Evolutionary conservation across 2,888 invertebrate species (phyloP).

Genomic region (Andricus curvator): DNA sequence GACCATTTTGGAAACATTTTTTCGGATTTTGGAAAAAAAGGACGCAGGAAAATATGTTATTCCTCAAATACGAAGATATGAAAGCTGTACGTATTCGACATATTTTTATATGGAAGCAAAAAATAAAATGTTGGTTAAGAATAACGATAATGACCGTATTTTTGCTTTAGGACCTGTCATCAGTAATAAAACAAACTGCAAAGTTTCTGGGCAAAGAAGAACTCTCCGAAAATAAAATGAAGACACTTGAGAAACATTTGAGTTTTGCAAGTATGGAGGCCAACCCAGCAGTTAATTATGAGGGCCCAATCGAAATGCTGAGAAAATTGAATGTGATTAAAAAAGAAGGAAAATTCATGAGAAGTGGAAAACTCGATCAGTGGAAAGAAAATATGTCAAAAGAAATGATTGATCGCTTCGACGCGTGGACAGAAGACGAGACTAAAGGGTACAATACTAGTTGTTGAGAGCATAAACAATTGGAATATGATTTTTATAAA

Average conservation of each 20-base stretch:
- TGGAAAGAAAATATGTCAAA: conserved; percentile 75
- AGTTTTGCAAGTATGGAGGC: conserved; percentile 82
- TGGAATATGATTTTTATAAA: neutral
- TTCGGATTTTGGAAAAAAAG: conserved; percentile 64
- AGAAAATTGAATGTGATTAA: conserved; percentile 67
- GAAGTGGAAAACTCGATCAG: conserved; percentile 78
- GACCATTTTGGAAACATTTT: conserved; percentile 69
- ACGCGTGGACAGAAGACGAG: conserved; percentile 72
- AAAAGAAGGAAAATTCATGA: conserved; percentile 77
- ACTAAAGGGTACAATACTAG: conserved; percentile 61
- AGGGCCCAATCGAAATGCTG: conserved; percentile 73
- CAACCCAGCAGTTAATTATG: conserved; percentile 63
- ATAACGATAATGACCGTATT: conserved; percentile 3
- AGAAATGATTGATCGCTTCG: conserved; percentile 56
- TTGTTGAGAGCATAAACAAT: neutral
- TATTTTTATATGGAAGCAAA: neutral
- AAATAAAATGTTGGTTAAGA: neutral
- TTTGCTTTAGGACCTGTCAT: conserved; percentile 76
- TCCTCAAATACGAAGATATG: conserved; percentile 71
- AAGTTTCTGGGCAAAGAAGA: conserved; percentile 29
- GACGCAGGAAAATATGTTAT: conserved; percentile 61
- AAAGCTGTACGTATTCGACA: conserved; percentile 55
- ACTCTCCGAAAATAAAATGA: conserved; percentile 78
- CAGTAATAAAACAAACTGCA: conserved; percentile 79
- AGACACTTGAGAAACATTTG: conserved; percentile 79